Conservation (phyloP, 2,113 vertebrate genomes). For the Ahaetulla prasina region DNA sequence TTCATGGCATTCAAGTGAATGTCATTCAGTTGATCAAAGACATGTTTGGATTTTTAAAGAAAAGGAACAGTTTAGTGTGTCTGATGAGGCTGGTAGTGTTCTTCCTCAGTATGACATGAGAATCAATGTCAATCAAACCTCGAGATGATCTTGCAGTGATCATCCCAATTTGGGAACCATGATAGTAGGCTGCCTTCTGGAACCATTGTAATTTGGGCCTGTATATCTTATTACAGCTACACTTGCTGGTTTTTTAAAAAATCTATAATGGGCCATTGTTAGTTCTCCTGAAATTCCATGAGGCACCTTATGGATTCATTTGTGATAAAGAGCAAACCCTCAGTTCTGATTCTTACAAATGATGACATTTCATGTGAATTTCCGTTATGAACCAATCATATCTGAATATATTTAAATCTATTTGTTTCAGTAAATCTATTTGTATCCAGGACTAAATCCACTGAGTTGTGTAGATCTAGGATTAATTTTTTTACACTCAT, state of each 20-base stretch:
- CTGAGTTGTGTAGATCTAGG: neutral
- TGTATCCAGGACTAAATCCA: neutral
- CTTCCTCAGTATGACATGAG: conserved; percentile 61
- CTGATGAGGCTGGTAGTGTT: conserved; percentile 58
- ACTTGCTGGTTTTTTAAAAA: neutral
- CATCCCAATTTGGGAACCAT: conserved; percentile 58
- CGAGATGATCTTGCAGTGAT: conserved; percentile 54
- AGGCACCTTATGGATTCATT: conserved; percentile 16
- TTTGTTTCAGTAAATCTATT: neutral
- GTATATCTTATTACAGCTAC: conserved; percentile 37
- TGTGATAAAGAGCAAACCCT: neutral
- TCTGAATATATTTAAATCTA: neutral
- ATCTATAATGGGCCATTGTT: conserved; percentile 48
- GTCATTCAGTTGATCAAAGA: conserved; percentile 62
- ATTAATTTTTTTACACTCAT: neutral
- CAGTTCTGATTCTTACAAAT: neutral
- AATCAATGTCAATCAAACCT: conserved; percentile 54
- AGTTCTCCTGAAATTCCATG: conserved; percentile 22
- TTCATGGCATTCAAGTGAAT: conserved; percentile 61
- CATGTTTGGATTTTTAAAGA: conserved; percentile 34
- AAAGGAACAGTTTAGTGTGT: conserved; percentile 53
- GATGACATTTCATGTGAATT: neutral
- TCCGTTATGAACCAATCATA: neutral
- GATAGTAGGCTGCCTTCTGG: conserved; percentile 55
- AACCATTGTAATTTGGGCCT: conserved; percentile 49